A percentile compares a stretch with the other conserved stretches of the same genome.
Conservation (phyloP, 2,113 vertebrate genomes). For the Cygnus atratus region DNA sequence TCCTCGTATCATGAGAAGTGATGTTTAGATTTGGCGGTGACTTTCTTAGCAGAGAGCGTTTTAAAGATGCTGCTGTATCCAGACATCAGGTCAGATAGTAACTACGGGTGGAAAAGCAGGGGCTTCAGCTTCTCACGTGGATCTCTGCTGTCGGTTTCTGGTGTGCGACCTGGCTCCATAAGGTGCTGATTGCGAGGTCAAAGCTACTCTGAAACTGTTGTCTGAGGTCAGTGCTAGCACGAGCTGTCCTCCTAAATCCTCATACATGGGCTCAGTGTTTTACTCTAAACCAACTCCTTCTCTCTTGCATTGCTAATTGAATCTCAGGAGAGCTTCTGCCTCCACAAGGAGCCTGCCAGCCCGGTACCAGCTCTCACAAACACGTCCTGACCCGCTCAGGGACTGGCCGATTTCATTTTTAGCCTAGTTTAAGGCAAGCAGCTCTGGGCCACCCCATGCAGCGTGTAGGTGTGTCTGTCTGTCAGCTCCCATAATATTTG, state of each 20-base stretch:
- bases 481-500: slow-evolving; percentile 4
- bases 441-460: background rate
- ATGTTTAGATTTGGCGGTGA: background rate
- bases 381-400: background rate
- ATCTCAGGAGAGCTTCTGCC: background rate
- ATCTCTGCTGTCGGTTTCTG: too few relatives aligned
- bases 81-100: background rate
- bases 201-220: background rate
- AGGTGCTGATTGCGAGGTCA: accelerated
- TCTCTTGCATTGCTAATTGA: accelerated
- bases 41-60: background rate
- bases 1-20: accelerated
- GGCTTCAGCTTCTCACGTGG: background rate
- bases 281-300: background rate
- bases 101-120: background rate
- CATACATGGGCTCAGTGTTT: accelerated
- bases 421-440: background rate
- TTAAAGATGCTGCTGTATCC: background rate
- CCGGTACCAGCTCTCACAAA: background rate
- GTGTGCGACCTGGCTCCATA: background rate
- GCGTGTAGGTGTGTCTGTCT: slow-evolving; percentile 19
- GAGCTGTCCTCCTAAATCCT: background rate
- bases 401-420: background rate
- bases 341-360: background rate
- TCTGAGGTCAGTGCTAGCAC: background rate